Conservation (phyloP, 1,140 invertebrate species). For the Plutomurus gul region DNA sequence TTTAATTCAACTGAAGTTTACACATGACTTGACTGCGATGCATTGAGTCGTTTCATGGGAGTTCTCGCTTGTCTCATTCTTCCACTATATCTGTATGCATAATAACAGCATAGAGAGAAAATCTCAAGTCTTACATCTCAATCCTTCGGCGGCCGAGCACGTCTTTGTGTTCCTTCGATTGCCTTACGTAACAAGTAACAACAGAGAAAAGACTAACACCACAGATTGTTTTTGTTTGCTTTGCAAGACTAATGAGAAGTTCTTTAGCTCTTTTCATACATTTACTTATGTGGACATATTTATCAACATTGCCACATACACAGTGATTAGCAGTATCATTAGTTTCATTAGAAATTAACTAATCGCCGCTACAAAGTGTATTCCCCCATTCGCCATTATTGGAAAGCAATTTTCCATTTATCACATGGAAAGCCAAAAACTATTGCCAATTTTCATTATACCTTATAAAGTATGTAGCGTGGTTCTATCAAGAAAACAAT, state of each 20-base stretch:
- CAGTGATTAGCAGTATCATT: too few relatives aligned
- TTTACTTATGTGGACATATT: not conserved
- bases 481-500: too few relatives aligned
- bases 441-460: too few relatives aligned
- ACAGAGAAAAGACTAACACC: not conserved
- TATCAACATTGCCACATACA: too few relatives aligned
- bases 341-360: too few relatives aligned
- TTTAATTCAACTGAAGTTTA: not conserved
- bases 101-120: too few relatives aligned
- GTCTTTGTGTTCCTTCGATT: not conserved
- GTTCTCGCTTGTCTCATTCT: not conserved
- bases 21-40: not conserved
- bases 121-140: not conserved
- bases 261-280: not conserved
- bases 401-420: too few relatives aligned
- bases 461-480: too few relatives aligned
- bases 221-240: not conserved
- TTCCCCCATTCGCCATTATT: too few relatives aligned
- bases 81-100: not conserved
- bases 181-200: not conserved
- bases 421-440: too few relatives aligned
- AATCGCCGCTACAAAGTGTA: too few relatives aligned
- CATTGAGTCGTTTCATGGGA: slow-evolving; percentile 11
- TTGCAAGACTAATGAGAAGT: not conserved
- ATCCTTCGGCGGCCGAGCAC: not conserved